phyloP scores from a whole-genome alignment of 2,797 vertebrate genomes.

The Hydrophis major region DNA sequence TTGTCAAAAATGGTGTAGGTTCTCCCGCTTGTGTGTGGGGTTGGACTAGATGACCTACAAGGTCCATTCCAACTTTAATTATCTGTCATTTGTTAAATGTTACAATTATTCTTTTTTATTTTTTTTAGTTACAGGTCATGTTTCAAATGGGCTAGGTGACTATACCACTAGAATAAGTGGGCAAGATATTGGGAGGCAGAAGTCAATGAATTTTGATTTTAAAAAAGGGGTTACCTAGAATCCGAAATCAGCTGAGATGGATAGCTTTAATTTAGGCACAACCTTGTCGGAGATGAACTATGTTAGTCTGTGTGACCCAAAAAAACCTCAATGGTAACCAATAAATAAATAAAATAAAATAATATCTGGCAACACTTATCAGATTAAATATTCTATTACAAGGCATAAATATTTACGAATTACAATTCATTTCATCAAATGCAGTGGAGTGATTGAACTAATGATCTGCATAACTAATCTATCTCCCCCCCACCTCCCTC shows the following conservation, averaged over 20 bases:
- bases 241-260: not conserved
- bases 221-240: not conserved
- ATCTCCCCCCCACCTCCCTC: not conserved
- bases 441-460: not conserved
- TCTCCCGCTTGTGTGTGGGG: too few species aligned
- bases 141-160: not conserved
- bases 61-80: too few species aligned
- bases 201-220: not conserved
- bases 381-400: not conserved
- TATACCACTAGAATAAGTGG: not conserved
- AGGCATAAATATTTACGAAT: not conserved
- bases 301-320: not conserved
- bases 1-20: too few species aligned
- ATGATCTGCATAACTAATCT: not conserved
- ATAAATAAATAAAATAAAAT: not conserved
- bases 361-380: not conserved
- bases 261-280: not conserved
- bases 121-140: not conserved
- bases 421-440: not conserved
- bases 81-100: too few species aligned
- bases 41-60: too few species aligned
- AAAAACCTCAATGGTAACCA: not conserved
- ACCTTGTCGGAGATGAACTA: not conserved
- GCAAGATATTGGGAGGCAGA: not conserved
- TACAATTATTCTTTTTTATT: not conserved